phyloP scores from a whole-genome alignment of 1,140 invertebrate species.

The Calosoma granatense region DNA sequence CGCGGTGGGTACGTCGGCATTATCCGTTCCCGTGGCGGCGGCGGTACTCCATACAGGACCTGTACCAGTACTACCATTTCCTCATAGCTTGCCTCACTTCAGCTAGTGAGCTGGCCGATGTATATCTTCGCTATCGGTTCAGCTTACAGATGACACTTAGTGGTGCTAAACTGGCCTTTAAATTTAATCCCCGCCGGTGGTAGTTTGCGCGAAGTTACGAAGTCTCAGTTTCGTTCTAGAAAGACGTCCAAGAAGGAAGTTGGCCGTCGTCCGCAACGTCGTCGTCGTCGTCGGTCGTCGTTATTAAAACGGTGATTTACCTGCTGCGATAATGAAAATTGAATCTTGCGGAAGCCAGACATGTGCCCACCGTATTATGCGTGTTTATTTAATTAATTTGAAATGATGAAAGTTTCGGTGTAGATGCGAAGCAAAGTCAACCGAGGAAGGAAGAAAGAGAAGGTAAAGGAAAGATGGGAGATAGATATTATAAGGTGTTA shows the following conservation, averaged over 20 bases:
- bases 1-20: neutral
- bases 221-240: neutral
- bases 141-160: constrained; percentile 20
- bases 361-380: neutral
- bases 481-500: neutral
- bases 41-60: too few species aligned
- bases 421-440: neutral
- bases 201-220: constrained; percentile 10
- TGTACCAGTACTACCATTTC: too few species aligned
- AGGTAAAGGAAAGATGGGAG: neutral
- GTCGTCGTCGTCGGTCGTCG: neutral
- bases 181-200: constrained; percentile 19
- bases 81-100: constrained; percentile 16
- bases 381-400: constrained; percentile 7
- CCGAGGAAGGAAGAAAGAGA: too few species aligned
- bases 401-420: neutral
- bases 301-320: constrained; percentile 8
- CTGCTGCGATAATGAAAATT: constrained; percentile 4
- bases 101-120: constrained; percentile 9
- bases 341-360: neutral
- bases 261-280: neutral
- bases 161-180: constrained; percentile 21
- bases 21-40: neutral
- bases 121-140: constrained; percentile 21
- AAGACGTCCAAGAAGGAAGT: neutral